Evolutionary conservation across 2,888 invertebrate genomes (phyloP).

Genomic region (Chloromyia formosa): DNA sequence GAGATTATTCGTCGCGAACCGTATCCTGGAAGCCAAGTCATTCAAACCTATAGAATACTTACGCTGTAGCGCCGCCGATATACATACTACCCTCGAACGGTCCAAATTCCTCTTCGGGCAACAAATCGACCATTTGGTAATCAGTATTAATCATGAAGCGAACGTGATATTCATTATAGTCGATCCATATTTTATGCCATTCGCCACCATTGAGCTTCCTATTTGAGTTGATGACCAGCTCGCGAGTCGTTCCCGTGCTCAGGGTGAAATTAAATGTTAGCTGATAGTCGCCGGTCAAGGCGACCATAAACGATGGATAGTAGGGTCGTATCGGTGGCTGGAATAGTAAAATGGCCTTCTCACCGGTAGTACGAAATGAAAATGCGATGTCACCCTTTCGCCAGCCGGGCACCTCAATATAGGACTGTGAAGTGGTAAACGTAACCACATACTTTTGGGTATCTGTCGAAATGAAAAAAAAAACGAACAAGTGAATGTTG

Average conservation of each 20-base stretch:
- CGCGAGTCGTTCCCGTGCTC: slow-evolving; percentile 83
- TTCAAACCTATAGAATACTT: slow-evolving; percentile 63
- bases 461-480: slow-evolving; percentile 66
- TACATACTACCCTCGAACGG: slow-evolving; percentile 94
- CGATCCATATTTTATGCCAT: slow-evolving; percentile 97
- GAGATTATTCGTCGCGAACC: no score
- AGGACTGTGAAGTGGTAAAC: slow-evolving; percentile 91
- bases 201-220: slow-evolving; percentile 88
- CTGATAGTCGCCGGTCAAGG: slow-evolving; percentile 86
- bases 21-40: background rate
- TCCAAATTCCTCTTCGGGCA: slow-evolving; percentile 87
- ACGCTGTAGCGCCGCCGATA: slow-evolving; percentile 92
- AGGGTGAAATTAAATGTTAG: slow-evolving; percentile 89
- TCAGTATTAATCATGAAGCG: slow-evolving; percentile 92
- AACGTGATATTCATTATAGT: slow-evolving; percentile 93
- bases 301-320: slow-evolving; percentile 92
- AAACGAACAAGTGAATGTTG: background rate
- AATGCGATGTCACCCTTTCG: slow-evolving; percentile 91
- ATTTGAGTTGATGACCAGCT: slow-evolving; percentile 83
- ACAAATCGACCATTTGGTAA: slow-evolving; percentile 85
- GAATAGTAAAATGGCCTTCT: slow-evolving; percentile 87
- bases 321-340: slow-evolving; percentile 90
- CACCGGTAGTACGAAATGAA: slow-evolving; percentile 91
- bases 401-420: slow-evolving; percentile 94
- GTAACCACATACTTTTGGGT: slow-evolving; percentile 93